Percentiles rank a stretch among this genome's conserved stretches.
phyloP scores from a whole-genome alignment of 2,888 invertebrate species.

The Epiblema foenella region DNA sequence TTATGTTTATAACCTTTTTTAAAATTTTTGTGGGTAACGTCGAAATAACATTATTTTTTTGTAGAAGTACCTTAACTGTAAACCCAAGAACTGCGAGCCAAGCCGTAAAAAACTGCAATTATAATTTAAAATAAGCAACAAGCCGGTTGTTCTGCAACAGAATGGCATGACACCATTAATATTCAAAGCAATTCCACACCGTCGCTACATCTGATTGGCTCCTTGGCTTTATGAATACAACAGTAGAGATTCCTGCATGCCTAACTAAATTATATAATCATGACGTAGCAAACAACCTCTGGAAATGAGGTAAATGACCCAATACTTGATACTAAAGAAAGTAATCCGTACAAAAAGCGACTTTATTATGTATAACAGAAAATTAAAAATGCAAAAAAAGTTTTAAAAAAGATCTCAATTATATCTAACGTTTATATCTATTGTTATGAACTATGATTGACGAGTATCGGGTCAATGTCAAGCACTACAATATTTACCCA shows the following conservation, averaged over 20 bases:
- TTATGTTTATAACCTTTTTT: too few relatives aligned
- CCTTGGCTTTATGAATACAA: conserved; percentile 31
- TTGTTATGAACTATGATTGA: too few relatives aligned
- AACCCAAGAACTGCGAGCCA: neutral
- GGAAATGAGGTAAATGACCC: neutral
- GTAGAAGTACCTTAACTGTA: neutral
- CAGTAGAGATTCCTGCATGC: conserved; percentile 25
- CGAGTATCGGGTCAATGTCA: neutral
- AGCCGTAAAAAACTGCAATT: neutral
- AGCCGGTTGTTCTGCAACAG: neutral
- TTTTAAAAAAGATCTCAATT: too few relatives aligned
- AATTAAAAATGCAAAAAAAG: too few relatives aligned
- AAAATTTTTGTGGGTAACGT: too few relatives aligned
- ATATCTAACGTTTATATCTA: too few relatives aligned
- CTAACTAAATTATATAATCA: conserved; percentile 13
- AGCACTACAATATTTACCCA: too few relatives aligned
- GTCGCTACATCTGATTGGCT: conserved; percentile 32
- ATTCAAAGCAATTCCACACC: conserved; percentile 31
- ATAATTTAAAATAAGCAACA: neutral
- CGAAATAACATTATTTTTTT: too few relatives aligned
- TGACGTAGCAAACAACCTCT: conserved; percentile 1
- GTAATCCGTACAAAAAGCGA: too few relatives aligned
- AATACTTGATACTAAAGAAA: too few relatives aligned
- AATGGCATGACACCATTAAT: conserved; percentile 15
- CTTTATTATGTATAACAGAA: too few relatives aligned